Evolutionary conservation across 2,888 invertebrate genomes (phyloP).

Genomic region (Lepetodrilus schrolli): DNA sequence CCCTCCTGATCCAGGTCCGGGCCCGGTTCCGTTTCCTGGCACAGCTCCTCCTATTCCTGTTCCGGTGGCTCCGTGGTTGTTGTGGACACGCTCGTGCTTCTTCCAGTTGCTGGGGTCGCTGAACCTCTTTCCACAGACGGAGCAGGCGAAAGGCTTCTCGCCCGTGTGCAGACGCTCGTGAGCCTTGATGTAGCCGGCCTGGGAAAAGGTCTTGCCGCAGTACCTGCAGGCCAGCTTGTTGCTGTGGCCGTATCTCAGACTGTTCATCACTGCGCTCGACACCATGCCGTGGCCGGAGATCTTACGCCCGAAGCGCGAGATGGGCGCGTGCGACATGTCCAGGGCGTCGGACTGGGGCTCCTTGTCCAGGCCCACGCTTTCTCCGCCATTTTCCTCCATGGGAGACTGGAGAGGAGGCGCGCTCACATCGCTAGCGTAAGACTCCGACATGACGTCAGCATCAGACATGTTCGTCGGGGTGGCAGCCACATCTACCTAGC

Average conservation of each 20-base stretch:
- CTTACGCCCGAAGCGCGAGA: constrained; percentile 20
- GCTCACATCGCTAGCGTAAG: constrained; percentile 49
- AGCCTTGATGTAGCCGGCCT: constrained; percentile 68
- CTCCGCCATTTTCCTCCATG: neutral
- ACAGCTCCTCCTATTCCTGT: constrained; percentile 53
- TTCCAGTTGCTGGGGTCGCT: constrained; percentile 71
- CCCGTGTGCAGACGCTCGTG: constrained; percentile 70
- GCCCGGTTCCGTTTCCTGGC: constrained; percentile 42
- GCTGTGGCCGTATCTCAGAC: constrained; percentile 43
- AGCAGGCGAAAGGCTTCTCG: constrained; percentile 69
- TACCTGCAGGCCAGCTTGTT: constrained; percentile 64
- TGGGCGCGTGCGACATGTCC: constrained; percentile 2
- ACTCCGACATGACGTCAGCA: constrained; percentile 61
- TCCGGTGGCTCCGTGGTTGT: constrained; percentile 50
- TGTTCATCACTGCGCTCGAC: constrained; percentile 32
- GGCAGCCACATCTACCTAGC: constrained; percentile 11
- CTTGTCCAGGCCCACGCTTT: neutral
- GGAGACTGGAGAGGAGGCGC: neutral
- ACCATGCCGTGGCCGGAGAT: neutral
- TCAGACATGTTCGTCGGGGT: constrained; percentile 48
- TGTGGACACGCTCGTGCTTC: constrained; percentile 69
- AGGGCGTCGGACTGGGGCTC: constrained; percentile 30
- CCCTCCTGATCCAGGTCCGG: constrained; percentile 19
- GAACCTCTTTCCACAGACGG: constrained; percentile 68
- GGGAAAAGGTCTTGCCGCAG: constrained; percentile 68